Evolutionary conservation across 2,888 invertebrate genomes (phyloP).

Genomic region (Sthenelais limicola): DNA sequence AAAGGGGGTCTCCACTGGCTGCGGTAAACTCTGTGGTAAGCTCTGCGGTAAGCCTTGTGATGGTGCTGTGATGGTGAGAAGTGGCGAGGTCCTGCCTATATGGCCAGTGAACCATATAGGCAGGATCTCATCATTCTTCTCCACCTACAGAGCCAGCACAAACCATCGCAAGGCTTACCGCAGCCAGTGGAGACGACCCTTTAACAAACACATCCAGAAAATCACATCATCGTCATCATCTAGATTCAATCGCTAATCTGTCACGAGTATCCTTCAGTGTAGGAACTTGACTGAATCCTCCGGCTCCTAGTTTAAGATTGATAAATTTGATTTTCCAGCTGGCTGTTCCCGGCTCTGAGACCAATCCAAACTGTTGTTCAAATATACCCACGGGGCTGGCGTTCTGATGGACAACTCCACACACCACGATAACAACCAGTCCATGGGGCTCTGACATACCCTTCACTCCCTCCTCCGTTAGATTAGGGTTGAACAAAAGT

Average conservation of each 20-base stretch:
- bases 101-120: no score
- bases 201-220: no score
- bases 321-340: conserved; percentile 81
- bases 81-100: no score
- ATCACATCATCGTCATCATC: neutral
- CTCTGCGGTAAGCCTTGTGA: no score
- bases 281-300: neutral
- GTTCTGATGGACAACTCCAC: conserved; percentile 78
- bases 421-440: conserved; percentile 77
- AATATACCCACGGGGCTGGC: conserved; percentile 77
- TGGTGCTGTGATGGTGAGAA: no score
- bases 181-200: no score
- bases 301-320: conserved; percentile 42
- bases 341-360: conserved; percentile 78
- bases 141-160: no score
- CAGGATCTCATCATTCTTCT: no score
- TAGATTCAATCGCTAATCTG: conserved; percentile 4
- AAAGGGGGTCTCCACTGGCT: no score
- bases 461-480: conserved; percentile 76
- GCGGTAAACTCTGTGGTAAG: no score
- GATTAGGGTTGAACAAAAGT: conserved; percentile 77
- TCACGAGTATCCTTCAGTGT: conserved; percentile 29
- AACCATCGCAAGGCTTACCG: no score
- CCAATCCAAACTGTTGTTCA: conserved; percentile 79
- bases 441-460: conserved; percentile 78